Evolutionary conservation across 92 coral and sea anemone genomes (phyloP), one percentile per base, ranked within the genome.

Genomic region (Actinostola sp.): DNA sequence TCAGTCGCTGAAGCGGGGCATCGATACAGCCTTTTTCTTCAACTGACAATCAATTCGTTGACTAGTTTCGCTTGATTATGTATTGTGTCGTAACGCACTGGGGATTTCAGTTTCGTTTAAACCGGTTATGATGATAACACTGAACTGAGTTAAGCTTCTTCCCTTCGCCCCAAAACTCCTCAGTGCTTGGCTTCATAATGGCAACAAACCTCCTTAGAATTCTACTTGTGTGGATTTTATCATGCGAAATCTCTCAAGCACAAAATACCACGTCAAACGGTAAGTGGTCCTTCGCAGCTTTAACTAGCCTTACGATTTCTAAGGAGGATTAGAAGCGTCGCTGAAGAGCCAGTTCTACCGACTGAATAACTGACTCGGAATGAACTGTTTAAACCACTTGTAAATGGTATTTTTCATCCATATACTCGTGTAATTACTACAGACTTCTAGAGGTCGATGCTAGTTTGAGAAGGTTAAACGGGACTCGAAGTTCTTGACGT

Each of bases 101-200:
- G 51, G 11, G 50, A 68, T 68, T 68, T 68, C 74, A 34, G 62
- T 68, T 68, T 68, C 74, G 48, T 64, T 64, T 48, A 43, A 24
- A 6, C 15, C 8, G 3, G 3, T 46, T 2, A 46, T 46, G 53
- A 19, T 3, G 53, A 19, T 3, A 19, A 46, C 2, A 16, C 23
- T 19, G 3, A 6, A 16, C 19, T 46, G 53, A 46, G 19, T 46
- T 46, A 13, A 13, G 53, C 53, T 19, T 16, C 3, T 46, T 57
- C 5, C 16, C 32, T 20, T 53, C 60, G 60, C 45, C 7, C 7
- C 8, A 39, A 39, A 39, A 39, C 8, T 14, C 45, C n/a, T n/a
- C n/a, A n/a, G n/a, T n/a, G n/a, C n/a, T n/a, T n/a, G n/a, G n/a
- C n/a, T n/a, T n/a, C n/a, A n/a, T n/a, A n/a, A n/a, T n/a, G n/a